These are phyloP conservation scores for Corythornis cristatus DNA, from an alignment of 2,113 vertebrate genomes.

Conservation along the genomic window DNA sequence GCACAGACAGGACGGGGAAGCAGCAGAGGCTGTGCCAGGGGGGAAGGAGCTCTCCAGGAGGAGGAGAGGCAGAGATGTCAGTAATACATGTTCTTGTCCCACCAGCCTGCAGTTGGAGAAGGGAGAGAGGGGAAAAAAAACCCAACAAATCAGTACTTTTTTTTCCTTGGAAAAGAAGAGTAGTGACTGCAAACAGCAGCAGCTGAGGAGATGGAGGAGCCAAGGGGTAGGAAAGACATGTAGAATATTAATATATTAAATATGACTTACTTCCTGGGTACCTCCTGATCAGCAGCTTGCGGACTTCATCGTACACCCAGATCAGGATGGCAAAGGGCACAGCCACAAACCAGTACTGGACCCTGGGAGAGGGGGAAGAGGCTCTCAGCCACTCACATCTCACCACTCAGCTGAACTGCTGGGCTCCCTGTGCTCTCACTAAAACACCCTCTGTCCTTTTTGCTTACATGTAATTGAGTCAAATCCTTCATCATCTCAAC, in stretches of 20 bases:
- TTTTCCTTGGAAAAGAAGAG: not conserved
- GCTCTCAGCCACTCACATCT: not conserved
- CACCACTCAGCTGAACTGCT: not conserved
- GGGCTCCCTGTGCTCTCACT: not conserved
- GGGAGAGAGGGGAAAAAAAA: not conserved
- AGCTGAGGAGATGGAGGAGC: not conserved
- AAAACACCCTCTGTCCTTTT: not conserved
- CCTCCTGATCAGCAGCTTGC: conserved; percentile 80
- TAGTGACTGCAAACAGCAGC: rapidly evolving
- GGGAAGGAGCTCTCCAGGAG: not conserved
- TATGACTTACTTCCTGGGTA: conserved; percentile 81
- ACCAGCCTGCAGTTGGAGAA: conserved; percentile 74
- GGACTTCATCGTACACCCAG: conserved; percentile 81
- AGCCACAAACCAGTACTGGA: conserved; percentile 82
- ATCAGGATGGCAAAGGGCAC: conserved; percentile 76
- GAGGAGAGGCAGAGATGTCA: conserved; percentile 18
- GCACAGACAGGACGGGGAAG: conserved; percentile 53
- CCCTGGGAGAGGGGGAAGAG: conserved; percentile 42
- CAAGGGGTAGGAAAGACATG: not conserved
- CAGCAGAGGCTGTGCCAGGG: not conserved
- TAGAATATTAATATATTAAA: not conserved
- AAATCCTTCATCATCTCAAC: not conserved
- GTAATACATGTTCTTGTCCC: conserved; percentile 85
- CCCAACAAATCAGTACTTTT: not conserved
- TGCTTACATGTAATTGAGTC: not conserved